phyloP scores from a whole-genome alignment of 2,888 invertebrate genomes.

The Patella pellucida region DNA sequence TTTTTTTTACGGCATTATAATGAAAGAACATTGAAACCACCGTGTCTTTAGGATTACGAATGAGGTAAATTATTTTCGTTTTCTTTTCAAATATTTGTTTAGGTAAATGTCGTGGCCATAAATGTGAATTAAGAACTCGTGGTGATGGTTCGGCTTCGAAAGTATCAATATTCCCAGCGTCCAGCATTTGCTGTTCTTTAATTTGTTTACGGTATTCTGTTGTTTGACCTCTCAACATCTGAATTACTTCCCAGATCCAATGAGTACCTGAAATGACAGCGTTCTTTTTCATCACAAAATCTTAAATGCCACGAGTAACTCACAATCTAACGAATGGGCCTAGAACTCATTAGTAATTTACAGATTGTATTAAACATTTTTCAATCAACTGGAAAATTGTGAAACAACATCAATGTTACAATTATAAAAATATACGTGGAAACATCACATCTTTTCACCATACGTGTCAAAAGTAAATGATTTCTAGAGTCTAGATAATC shows the following conservation, averaged over 20 bases:
- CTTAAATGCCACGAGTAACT: too few species aligned
- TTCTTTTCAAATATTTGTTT: slow-evolving; percentile 29
- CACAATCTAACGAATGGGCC: too few species aligned
- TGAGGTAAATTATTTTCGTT: slow-evolving; percentile 31
- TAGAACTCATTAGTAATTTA: too few species aligned
- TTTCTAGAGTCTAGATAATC: too few species aligned
- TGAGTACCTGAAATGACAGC: slow-evolving; percentile 32
- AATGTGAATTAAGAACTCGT: slow-evolving; percentile 35
- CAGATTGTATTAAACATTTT: too few species aligned
- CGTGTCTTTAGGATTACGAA: slow-evolving; percentile 37
- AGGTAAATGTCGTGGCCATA: slow-evolving; percentile 28
- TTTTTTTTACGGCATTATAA: slow-evolving; percentile 13
- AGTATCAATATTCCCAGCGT: slow-evolving; percentile 20
- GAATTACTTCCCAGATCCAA: slow-evolving; percentile 37
- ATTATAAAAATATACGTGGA: too few species aligned
- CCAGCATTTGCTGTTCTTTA: slow-evolving; percentile 28
- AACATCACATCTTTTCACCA: too few species aligned
- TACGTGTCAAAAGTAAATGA: too few species aligned
- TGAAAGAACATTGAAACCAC: slow-evolving; percentile 36
- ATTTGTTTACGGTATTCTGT: slow-evolving; percentile 16
- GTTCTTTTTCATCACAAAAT: not conserved
- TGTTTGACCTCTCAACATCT: slow-evolving; percentile 27
- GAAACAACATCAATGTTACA: too few species aligned
- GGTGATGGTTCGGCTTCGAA: slow-evolving; percentile 24
- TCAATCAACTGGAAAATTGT: too few species aligned